Conservation (phyloP, 1,140 invertebrate genomes). For the Protaetia brevitarsis region DNA sequence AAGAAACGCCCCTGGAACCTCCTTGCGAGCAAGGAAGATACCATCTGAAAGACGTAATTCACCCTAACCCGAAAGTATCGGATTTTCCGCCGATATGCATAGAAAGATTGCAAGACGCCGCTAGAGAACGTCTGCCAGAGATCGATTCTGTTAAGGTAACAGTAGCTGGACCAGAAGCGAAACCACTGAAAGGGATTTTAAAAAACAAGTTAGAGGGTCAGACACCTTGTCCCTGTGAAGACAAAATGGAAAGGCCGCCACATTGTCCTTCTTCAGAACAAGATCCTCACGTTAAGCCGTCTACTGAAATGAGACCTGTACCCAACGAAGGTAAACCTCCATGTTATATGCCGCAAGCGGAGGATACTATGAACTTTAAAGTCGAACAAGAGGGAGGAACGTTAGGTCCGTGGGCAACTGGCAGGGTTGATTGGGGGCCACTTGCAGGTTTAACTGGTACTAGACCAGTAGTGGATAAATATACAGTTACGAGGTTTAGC, state of each 20-base stretch:
- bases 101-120: too few relatives aligned
- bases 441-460: conserved; percentile 64
- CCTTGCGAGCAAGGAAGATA: background rate
- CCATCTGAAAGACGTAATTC: background rate
- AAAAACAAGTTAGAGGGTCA: background rate
- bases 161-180: background rate
- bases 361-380: conserved; percentile 49
- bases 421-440: conserved; percentile 66
- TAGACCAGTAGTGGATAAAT: conserved; percentile 68
- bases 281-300: conserved; percentile 21
- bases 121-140: too few relatives aligned
- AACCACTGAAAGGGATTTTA: conserved; percentile 6
- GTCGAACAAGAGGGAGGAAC: conserved; percentile 47
- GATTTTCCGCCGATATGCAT: background rate
- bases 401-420: conserved; percentile 66
- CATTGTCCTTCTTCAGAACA: background rate
- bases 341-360: conserved; percentile 56
- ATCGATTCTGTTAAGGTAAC: too few relatives aligned
- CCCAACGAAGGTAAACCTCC: conserved; percentile 30
- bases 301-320: conserved; percentile 20
- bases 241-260: conserved; percentile 6
- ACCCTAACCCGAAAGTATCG: background rate
- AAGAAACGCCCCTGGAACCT: background rate
- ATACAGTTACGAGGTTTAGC: conserved; percentile 67
- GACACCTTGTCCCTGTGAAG: conserved; percentile 17